Evolutionary conservation across 2,888 invertebrate genomes (phyloP).

Genomic region (Liodrosophila aerea): DNA sequence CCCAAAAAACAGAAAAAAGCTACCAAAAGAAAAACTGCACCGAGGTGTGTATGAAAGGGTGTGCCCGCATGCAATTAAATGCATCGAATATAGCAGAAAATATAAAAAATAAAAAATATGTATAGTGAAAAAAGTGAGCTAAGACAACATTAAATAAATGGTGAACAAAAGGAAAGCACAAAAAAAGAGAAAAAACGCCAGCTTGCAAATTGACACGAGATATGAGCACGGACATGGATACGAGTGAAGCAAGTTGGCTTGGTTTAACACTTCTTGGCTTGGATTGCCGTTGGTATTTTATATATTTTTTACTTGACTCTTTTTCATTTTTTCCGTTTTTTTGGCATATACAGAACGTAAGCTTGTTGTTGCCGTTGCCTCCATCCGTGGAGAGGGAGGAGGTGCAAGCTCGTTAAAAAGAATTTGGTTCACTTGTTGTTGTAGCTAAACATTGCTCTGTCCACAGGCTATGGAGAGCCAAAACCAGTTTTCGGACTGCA

Average conservation of each 20-base stretch:
- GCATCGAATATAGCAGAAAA: slow-evolving; percentile 41
- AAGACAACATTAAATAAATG: slow-evolving; percentile 67
- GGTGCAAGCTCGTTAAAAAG: slow-evolving; percentile 78
- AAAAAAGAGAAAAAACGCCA: slow-evolving; percentile 48
- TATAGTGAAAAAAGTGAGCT: slow-evolving; percentile 39
- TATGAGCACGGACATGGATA: slow-evolving; percentile 68
- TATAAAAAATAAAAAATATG: slow-evolving; percentile 23
- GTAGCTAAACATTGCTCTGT: slow-evolving; percentile 48
- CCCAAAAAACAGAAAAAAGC: slow-evolving; percentile 14
- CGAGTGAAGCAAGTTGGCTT: slow-evolving; percentile 64
- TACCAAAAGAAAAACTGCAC: slow-evolving; percentile 15
- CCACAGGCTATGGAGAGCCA: slow-evolving; percentile 67
- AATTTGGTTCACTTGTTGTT: slow-evolving; percentile 76
- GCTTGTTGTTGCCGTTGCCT: slow-evolving; percentile 25
- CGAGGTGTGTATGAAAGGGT: slow-evolving; percentile 56
- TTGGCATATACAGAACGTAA: slow-evolving; percentile 39
- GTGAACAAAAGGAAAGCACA: slow-evolving; percentile 30
- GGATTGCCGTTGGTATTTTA: slow-evolving; percentile 31
- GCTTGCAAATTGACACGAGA: slow-evolving; percentile 75
- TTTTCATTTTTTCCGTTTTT: slow-evolving; percentile 25
- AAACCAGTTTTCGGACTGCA: slow-evolving; percentile 75
- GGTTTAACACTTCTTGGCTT: slow-evolving; percentile 71
- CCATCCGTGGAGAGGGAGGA: slow-evolving; percentile 31
- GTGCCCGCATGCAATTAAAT: slow-evolving; percentile 67
- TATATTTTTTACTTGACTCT: not conserved